phyloP scores from a whole-genome alignment of 2,797 vertebrate genomes.

The Alectoris magna region DNA sequence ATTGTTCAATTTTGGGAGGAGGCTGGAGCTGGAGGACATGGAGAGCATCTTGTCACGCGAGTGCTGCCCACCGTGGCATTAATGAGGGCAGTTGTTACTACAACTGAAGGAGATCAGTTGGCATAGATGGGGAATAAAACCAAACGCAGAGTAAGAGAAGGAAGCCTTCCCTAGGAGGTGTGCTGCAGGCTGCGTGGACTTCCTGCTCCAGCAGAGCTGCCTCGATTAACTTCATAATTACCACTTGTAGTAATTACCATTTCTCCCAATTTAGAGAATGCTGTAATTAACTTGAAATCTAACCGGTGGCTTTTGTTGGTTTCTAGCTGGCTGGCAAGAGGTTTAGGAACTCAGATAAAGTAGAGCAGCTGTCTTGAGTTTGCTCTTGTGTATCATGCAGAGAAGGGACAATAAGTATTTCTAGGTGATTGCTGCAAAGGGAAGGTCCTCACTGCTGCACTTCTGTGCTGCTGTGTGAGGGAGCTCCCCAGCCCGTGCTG shows the following conservation, averaged over 20 bases:
- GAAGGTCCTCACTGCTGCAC: neutral
- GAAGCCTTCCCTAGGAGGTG: constrained; percentile 5
- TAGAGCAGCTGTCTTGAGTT: neutral
- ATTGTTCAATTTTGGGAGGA: neutral
- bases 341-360: constrained; percentile 36
- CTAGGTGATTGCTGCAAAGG: neutral
- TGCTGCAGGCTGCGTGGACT: constrained; percentile 13
- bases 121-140: neutral
- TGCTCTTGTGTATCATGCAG: neutral
- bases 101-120: neutral
- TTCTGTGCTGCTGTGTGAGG: neutral
- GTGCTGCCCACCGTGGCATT: neutral
- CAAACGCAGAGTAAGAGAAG: neutral
- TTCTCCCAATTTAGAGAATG: constrained; percentile 44
- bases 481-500: accelerated
- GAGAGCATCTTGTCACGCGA: neutral
- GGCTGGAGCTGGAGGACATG: neutral
- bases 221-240: constrained; percentile 58
- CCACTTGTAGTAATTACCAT: constrained; percentile 59
- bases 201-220: constrained; percentile 44
- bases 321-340: constrained; percentile 30
- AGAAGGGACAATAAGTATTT: neutral
- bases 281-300: constrained; percentile 59
- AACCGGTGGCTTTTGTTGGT: constrained; percentile 48
- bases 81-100: neutral